These are phyloP conservation scores for Minunthozetes semirufus DNA, from an alignment of 2,888 invertebrate genomes.

Conservation along the genomic window DNA sequence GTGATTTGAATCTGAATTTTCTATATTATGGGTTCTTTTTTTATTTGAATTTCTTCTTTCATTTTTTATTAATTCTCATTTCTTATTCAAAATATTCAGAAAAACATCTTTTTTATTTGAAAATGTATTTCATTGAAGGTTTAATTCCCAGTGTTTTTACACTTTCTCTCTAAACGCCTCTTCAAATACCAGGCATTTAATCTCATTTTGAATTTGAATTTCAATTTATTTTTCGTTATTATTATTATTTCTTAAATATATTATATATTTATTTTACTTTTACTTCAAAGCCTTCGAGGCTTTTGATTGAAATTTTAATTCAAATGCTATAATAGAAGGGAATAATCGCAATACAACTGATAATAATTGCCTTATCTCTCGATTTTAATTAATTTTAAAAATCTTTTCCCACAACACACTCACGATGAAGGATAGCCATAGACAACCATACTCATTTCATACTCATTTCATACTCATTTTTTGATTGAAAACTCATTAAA, in stretches of 20 bases:
- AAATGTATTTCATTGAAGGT: neutral
- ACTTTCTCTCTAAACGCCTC: neutral
- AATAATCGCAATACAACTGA: neutral
- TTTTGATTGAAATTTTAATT: neutral
- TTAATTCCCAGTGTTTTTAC: too few relatives aligned
- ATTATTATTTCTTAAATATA: neutral
- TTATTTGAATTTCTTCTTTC: too few relatives aligned
- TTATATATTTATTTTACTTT: neutral
- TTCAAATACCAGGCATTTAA: neutral
- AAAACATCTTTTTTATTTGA: neutral
- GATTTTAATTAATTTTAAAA: too few relatives aligned
- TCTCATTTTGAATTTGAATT: conserved; percentile 9
- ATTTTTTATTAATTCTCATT: too few relatives aligned
- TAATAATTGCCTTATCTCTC: neutral
- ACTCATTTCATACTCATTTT: too few relatives aligned
- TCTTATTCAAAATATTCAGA: too few relatives aligned
- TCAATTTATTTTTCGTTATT: conserved; percentile 14
- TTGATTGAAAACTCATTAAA: too few relatives aligned
- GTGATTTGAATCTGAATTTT: neutral
- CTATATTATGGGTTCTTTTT: too few relatives aligned
- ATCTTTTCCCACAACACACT: too few relatives aligned
- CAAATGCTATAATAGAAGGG: neutral
- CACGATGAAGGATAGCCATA: too few relatives aligned
- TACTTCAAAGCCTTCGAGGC: conserved; percentile 7
- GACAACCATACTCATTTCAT: too few relatives aligned